Evolutionary conservation across 2,888 invertebrate genomes (phyloP).

Genomic region (Synergus umbraculus): DNA sequence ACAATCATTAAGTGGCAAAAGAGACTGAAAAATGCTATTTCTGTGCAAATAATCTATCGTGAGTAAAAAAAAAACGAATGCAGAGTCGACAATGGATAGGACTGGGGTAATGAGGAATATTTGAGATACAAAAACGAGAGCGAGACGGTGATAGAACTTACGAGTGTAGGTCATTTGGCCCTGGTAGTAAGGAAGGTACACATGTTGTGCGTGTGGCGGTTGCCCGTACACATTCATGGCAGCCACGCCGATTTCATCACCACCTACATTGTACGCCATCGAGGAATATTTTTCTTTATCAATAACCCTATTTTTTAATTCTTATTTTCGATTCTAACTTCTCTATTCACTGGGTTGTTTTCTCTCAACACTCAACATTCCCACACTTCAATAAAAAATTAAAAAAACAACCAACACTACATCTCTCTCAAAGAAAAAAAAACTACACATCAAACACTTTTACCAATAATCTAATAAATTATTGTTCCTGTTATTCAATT

Average conservation of each 20-base stretch:
- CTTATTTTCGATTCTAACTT: conserved; percentile 46
- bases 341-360: conserved; percentile 68
- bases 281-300: conserved; percentile 62
- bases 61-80: conserved; percentile 5
- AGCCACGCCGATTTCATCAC: conserved; percentile 77
- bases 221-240: conserved; percentile 84
- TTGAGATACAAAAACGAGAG: conserved; percentile 58
- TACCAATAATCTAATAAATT: not conserved
- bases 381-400: conserved; percentile 35
- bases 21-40: conserved; percentile 18
- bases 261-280: conserved; percentile 72
- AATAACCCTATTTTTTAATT: conserved; percentile 62
- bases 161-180: conserved; percentile 88
- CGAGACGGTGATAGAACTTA: conserved; percentile 81
- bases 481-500: not conserved
- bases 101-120: conserved; percentile 43
- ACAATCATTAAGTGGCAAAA: not conserved
- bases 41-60: conserved; percentile 11
- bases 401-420: conserved; percentile 13
- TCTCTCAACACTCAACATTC: conserved; percentile 32
- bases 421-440: conserved; percentile 8
- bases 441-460: conserved; percentile 27
- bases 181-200: conserved; percentile 89
- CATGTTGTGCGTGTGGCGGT: conserved; percentile 87
- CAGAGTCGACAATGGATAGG: conserved; percentile 26